These are phyloP conservation scores for Drosophila kanekoi DNA, from an alignment of 2,888 invertebrate species.

Conservation along the genomic window DNA sequence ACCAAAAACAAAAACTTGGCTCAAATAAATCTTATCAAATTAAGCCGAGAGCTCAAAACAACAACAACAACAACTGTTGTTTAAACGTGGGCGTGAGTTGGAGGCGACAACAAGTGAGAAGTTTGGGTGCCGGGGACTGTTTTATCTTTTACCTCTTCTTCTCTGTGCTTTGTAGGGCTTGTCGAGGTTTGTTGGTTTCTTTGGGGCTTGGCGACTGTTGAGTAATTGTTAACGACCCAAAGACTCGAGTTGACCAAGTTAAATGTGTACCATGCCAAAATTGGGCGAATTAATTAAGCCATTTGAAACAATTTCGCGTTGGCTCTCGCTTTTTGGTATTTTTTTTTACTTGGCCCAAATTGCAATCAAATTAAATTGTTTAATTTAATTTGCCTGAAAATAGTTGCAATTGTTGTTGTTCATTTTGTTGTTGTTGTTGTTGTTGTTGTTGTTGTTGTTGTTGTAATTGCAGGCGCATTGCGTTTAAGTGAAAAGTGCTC, in stretches of 20 bases:
- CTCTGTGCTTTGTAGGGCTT: slow-evolving; percentile 55
- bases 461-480: slow-evolving; percentile 55
- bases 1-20: slow-evolving; percentile 52
- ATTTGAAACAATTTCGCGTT: slow-evolving; percentile 73
- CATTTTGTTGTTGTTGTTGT: slow-evolving; percentile 45
- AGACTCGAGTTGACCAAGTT: slow-evolving; percentile 57
- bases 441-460: slow-evolving; percentile 33
- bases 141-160: slow-evolving; percentile 15
- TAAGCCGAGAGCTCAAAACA: slow-evolving; percentile 66
- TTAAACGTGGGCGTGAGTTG: slow-evolving; percentile 59
- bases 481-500: slow-evolving; percentile 61
- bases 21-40: slow-evolving; percentile 81
- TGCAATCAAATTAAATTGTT: slow-evolving; percentile 77
- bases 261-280: slow-evolving; percentile 63
- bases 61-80: slow-evolving; percentile 41
- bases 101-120: slow-evolving; percentile 54
- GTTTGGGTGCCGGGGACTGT: slow-evolving; percentile 38
- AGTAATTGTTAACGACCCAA: slow-evolving; percentile 66
- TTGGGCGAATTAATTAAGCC: slow-evolving; percentile 80
- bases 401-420: slow-evolving; percentile 45
- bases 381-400: slow-evolving; percentile 72
- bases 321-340: slow-evolving; percentile 12
- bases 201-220: slow-evolving; percentile 54
- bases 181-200: slow-evolving; percentile 55
- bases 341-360: slow-evolving; percentile 49